Conservation (phyloP, 2,113 vertebrate genomes). For the Chunga burmeisteri region DNA sequence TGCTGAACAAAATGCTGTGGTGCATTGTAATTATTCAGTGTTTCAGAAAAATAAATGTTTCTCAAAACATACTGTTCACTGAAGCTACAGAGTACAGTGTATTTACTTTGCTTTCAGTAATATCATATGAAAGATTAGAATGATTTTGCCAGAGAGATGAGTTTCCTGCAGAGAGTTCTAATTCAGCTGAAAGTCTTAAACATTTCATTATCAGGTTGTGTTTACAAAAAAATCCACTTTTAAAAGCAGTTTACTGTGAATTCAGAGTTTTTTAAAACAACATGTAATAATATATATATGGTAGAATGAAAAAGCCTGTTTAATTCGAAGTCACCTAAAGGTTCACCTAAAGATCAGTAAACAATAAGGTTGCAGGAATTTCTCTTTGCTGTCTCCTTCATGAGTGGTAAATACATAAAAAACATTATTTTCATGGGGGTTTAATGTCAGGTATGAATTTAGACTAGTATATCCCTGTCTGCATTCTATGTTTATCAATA, state of each 20-base stretch:
- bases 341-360: background rate
- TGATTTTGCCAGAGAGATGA: background rate
- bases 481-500: background rate
- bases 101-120: background rate
- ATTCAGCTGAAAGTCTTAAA: background rate
- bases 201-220: background rate
- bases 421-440: rapidly evolving
- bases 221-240: background rate
- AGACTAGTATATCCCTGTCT: background rate
- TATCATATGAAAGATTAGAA: background rate
- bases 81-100: background rate
- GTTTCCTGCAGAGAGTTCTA: background rate
- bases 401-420: background rate
- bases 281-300: background rate
- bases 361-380: background rate
- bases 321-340: background rate
- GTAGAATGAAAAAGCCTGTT: background rate
- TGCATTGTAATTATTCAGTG: background rate
- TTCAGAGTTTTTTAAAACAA: background rate
- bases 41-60: background rate
- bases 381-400: background rate
- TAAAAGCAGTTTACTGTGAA: background rate
- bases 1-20: background rate
- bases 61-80: background rate
- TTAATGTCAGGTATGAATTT: background rate